phyloP scores from a whole-genome alignment of 2,113 vertebrate genomes.

The Equus quagga region DNA sequence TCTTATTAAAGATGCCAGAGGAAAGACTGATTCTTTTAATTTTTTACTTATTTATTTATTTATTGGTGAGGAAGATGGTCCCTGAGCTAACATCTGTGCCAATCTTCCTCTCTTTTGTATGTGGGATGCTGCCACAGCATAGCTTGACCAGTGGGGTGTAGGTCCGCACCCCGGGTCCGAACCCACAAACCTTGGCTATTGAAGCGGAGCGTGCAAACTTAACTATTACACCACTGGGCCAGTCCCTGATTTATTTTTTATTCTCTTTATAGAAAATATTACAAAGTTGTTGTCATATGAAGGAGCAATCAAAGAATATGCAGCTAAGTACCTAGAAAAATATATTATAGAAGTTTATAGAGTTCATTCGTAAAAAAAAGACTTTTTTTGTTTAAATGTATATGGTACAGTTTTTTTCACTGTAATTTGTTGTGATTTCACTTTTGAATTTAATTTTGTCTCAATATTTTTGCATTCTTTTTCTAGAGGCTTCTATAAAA shows the following conservation, averaged over 20 bases:
- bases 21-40: neutral
- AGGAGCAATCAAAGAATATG: neutral
- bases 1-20: neutral
- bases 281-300: neutral
- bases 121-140: too few species aligned
- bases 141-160: too few species aligned
- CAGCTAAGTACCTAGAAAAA: neutral
- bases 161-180: too few species aligned
- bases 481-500: neutral
- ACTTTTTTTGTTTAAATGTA: neutral
- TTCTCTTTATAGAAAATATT: neutral
- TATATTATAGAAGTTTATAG: neutral
- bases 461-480: conserved; percentile 5
- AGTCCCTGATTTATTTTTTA: neutral
- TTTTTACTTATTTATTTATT: too few species aligned
- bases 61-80: too few species aligned
- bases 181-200: too few species aligned
- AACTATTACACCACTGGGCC: too few species aligned
- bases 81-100: too few species aligned
- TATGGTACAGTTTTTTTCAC: neutral
- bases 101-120: too few species aligned
- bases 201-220: too few species aligned
- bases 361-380: neutral
- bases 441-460: neutral
- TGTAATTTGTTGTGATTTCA: neutral